Evolutionary conservation across 2,113 vertebrate genomes (phyloP).

Genomic region (Hystrix cristata): DNA sequence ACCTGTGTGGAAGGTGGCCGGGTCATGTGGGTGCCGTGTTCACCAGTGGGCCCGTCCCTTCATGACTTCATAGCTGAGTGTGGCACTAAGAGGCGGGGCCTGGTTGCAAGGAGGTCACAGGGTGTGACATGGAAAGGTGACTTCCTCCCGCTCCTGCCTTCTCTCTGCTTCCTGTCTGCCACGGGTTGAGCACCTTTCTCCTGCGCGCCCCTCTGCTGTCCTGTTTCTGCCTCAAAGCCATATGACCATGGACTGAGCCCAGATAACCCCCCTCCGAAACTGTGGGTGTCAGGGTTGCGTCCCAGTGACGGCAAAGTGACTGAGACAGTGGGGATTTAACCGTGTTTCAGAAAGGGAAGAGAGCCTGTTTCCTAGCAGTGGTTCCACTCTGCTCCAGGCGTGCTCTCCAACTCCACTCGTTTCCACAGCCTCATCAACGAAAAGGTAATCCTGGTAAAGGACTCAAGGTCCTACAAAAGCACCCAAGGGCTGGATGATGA

Average conservation of each 20-base stretch:
- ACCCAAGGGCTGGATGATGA: not conserved
- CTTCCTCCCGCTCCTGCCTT: too few species aligned
- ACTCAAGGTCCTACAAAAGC: not conserved
- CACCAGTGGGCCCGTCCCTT: too few species aligned
- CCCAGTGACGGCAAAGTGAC: not conserved
- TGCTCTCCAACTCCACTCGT: not conserved
- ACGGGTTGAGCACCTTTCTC: too few species aligned
- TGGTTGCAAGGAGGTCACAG: too few species aligned
- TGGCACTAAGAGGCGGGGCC: too few species aligned
- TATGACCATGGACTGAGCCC: not conserved
- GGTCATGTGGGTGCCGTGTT: too few species aligned
- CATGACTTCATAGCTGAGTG: too few species aligned
- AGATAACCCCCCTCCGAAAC: not conserved
- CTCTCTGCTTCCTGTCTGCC: too few species aligned
- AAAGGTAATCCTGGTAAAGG: not conserved
- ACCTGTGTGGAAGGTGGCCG: too few species aligned
- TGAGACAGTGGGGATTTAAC: rapidly evolving
- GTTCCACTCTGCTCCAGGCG: not conserved
- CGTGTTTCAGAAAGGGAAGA: not conserved
- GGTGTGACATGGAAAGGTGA: too few species aligned
- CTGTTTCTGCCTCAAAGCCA: not conserved
- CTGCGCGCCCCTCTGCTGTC: not conserved
- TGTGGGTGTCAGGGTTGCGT: not conserved
- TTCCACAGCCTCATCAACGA: not conserved
- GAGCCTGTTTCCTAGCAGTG: not conserved